Conservation (phyloP, 2,113 vertebrate genomes). For the Piprites chloris region DNA sequence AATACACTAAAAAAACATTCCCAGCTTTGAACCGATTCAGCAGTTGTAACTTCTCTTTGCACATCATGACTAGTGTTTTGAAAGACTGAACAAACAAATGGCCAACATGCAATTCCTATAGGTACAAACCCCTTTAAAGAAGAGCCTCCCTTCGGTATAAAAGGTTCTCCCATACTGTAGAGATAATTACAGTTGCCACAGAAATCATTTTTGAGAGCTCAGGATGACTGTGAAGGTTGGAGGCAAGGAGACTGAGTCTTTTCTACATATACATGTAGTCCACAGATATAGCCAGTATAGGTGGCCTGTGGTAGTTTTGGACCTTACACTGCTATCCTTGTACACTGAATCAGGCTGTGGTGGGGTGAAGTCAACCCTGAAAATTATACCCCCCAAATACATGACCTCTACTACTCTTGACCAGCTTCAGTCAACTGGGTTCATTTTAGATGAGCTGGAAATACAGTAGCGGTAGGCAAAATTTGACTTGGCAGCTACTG, state of each 20-base stretch:
- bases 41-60: background rate
- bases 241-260: background rate
- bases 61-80: background rate
- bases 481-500: background rate
- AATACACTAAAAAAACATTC: background rate
- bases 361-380: background rate
- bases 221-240: background rate
- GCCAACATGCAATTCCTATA: background rate
- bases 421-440: background rate
- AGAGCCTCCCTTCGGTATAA: background rate
- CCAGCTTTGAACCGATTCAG: background rate
- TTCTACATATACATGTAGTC: background rate
- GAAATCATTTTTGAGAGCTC: background rate
- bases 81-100: background rate
- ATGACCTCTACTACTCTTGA: rapidly evolving
- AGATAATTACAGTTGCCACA: background rate
- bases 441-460: background rate
- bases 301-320: background rate
- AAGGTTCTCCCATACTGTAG: background rate
- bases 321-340: background rate
- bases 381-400: background rate
- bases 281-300: background rate
- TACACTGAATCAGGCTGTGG: background rate
- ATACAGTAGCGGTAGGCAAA: background rate
- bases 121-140: background rate